A percentile compares a stretch with the other conserved stretches of the same genome.
phyloP scores from a whole-genome alignment of 2,797 vertebrate genomes.

The Dallia pectoralis region DNA sequence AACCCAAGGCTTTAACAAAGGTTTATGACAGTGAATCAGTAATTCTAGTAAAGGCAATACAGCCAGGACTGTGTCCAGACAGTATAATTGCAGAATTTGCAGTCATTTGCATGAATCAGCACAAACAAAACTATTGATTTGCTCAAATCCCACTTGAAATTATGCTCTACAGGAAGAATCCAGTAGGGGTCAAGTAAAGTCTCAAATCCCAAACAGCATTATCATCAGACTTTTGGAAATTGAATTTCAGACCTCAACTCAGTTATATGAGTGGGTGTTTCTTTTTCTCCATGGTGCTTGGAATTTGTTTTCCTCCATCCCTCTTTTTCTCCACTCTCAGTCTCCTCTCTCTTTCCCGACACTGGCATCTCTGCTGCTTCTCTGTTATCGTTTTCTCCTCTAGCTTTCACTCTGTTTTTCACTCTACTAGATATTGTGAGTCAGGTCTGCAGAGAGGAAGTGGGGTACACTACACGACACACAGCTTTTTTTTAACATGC shows the following conservation, averaged over 20 bases:
- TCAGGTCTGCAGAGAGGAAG: not conserved
- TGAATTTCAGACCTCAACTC: constrained; percentile 32
- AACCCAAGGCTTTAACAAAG: too few relatives aligned
- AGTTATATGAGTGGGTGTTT: constrained; percentile 39
- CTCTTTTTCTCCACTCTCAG: not conserved
- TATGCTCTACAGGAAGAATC: too few relatives aligned
- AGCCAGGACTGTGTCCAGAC: not conserved
- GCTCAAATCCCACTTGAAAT: too few relatives aligned
- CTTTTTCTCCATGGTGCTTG: constrained; percentile 5
- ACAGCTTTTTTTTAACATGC: constrained; percentile 3
- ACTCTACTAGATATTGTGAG: not conserved
- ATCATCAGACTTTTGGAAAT: constrained; percentile 20
- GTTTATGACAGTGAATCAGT: not conserved
- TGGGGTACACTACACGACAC: not conserved
- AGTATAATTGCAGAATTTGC: not conserved
- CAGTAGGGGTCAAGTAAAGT: too few relatives aligned
- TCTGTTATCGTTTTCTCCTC: too few relatives aligned
- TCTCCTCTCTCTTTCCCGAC: not conserved
- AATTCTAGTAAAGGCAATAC: not conserved
- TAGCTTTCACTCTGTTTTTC: not conserved
- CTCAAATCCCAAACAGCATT: not conserved
- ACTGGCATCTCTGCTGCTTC: not conserved
- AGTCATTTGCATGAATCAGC: not conserved
- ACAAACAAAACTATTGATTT: too few relatives aligned
- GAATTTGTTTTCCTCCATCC: not conserved